Percentiles rank a stretch among this genome's conserved stretches.
These are phyloP conservation scores for Osmerus eperlanus DNA, from an alignment of 2,113 vertebrate species.

Conservation along the genomic window DNA sequence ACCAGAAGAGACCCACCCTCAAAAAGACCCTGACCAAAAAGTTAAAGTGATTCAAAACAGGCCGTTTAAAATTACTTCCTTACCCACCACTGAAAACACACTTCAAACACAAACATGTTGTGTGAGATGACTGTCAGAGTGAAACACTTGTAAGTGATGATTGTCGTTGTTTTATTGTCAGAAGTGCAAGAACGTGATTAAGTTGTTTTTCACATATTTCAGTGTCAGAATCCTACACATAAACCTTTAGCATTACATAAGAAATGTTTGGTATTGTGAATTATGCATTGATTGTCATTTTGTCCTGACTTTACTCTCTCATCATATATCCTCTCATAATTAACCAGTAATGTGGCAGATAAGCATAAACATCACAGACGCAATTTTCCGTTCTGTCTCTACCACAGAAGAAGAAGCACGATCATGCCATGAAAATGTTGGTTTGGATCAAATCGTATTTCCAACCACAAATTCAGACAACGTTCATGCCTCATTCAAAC, in stretches of 20 bases:
- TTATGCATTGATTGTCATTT: too few relatives aligned
- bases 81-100: neutral
- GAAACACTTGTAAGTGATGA: too few relatives aligned
- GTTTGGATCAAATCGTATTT: conserved; percentile 12
- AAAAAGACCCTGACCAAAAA: conserved; percentile 64
- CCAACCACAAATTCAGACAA: conserved; percentile 1
- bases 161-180: too few relatives aligned
- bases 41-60: conserved; percentile 55
- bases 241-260: too few relatives aligned
- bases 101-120: neutral
- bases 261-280: too few relatives aligned
- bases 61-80: neutral
- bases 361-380: neutral
- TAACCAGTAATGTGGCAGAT: neutral
- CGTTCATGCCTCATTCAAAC: conserved; percentile 9
- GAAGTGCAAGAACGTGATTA: too few relatives aligned
- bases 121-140: too few relatives aligned
- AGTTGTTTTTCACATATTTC: too few relatives aligned
- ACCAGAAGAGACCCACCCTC: conserved; percentile 55
- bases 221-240: too few relatives aligned
- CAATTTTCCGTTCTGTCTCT: neutral
- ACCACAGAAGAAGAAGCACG: neutral
- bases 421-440: conserved; percentile 10
- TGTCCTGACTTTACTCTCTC: too few relatives aligned
- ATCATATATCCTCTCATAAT: too few relatives aligned